A percentile compares a stretch with the other conserved stretches of the same genome.
phyloP scores from a whole-genome alignment of 2,888 invertebrate species.

The Podotricha telesiphe region DNA sequence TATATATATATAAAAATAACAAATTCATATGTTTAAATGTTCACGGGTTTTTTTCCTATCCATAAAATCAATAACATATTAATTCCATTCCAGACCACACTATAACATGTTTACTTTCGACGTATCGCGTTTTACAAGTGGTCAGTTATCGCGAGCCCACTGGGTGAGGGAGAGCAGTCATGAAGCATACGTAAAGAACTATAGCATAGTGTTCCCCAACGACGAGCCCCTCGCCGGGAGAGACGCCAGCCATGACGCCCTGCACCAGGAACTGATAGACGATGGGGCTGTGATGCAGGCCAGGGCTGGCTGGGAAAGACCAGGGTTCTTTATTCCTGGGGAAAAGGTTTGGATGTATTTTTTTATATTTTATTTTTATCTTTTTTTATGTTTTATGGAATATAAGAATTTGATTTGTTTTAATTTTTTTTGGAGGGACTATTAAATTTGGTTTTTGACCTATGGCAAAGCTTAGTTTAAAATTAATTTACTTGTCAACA shows the following conservation, averaged over 20 bases:
- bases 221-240: constrained; percentile 93
- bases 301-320: constrained; percentile 94
- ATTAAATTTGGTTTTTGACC: no score
- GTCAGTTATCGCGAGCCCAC: constrained; percentile 86
- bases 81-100: constrained; percentile 83
- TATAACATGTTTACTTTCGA: constrained; percentile 94
- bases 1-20: no score
- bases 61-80: no score
- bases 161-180: constrained; percentile 94
- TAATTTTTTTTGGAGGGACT: no score
- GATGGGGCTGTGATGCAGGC: constrained; percentile 95
- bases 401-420: no score
- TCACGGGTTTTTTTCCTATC: no score
- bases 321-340: constrained; percentile 89
- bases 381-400: no score
- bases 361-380: no score
- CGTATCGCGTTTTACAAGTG: constrained; percentile 91
- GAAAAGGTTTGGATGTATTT: constrained; percentile 59
- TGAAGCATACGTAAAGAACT: constrained; percentile 93
- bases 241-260: constrained; percentile 77
- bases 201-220: constrained; percentile 89
- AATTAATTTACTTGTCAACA: no score
- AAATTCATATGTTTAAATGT: no score
- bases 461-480: no score
- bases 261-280: constrained; percentile 86